Evolutionary conservation across 2,888 invertebrate species (phyloP), one percentile per base, ranked within the genome.

Genomic region (Hypena proboscidalis): DNA sequence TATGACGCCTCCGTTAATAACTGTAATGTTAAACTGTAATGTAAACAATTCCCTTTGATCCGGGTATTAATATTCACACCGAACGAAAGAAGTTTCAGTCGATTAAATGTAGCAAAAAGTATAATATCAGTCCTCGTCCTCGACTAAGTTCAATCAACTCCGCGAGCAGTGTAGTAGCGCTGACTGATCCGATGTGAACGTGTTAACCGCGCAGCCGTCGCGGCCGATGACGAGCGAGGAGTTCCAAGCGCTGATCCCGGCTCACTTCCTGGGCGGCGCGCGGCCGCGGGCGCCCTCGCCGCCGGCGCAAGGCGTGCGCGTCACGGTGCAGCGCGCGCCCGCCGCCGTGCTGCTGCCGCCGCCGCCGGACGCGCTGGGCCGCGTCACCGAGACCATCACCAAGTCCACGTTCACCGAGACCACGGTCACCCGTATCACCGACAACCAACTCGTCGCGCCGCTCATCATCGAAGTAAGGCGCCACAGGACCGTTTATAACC

Each of bases 321-420:
- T 97, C 70, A 97, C 97, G 60, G 96, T 97, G 80, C 95, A 95
- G 91, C 95, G 96, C 83, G 74, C 81, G 37, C 92, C 69, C 14
- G 38, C 61, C 51, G 86, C 94, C 70, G 94, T 94, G 73, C 92
- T 93, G 69, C 93, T 95, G 73, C 92, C 93, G 79, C 97, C 97
- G 67, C 96, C 97, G 76, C 93, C 97, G 68, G 97, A 96, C 58
- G 95, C 95, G 68, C 93, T 96, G 80, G 97, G 97, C 83, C 93
- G 94, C 85, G 96, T 97, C 91, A 97, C 97, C 67, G 98, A 98
- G 92, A 97, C 96, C 86, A 96, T 98, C 93, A 98, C 97, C 87
- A 97, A 97, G 94, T 97, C 97, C 81, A 97, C 97, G 67, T 95
- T 97, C 92, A 97, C 97, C 78, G 97, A 98, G 93, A 97, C 97